Evolutionary conservation across 2,113 vertebrate genomes (phyloP).

Genomic region (Dromaius novaehollandiae): DNA sequence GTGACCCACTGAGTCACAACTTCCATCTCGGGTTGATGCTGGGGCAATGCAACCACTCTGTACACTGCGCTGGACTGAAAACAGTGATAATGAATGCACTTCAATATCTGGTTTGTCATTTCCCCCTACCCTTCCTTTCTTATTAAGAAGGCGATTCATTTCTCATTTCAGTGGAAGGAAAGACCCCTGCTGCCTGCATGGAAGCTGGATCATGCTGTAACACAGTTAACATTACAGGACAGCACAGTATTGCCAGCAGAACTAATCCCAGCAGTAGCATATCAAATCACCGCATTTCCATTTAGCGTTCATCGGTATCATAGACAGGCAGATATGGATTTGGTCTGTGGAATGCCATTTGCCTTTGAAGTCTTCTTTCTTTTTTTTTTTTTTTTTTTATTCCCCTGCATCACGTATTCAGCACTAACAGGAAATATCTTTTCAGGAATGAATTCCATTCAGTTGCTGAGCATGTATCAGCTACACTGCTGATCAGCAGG

Average conservation of each 20-base stretch:
- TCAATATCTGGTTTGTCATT: neutral
- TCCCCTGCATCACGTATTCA: neutral
- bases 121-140: neutral
- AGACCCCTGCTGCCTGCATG: neutral
- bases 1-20: neutral
- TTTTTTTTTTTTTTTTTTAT: neutral
- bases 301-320: constrained; percentile 20
- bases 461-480: neutral
- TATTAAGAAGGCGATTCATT: neutral
- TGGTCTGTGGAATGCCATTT: neutral
- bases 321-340: constrained; percentile 4
- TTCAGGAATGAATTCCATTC: constrained; percentile 34
- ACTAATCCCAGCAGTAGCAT: constrained; percentile 14
- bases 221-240: neutral
- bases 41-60: neutral
- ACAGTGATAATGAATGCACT: neutral
- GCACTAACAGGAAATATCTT: constrained; percentile 14
- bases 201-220: neutral
- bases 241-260: neutral
- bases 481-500: constrained; percentile 3
- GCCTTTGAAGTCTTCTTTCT: neutral
- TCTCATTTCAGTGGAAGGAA: neutral
- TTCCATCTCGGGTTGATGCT: neutral
- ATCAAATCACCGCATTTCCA: constrained; percentile 39
- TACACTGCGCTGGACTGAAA: neutral